A percentile compares a stretch with the other conserved stretches of the same genome.
Evolutionary conservation across 2,113 vertebrate species (phyloP).

Genomic region (Muntiacus muntjak): DNA sequence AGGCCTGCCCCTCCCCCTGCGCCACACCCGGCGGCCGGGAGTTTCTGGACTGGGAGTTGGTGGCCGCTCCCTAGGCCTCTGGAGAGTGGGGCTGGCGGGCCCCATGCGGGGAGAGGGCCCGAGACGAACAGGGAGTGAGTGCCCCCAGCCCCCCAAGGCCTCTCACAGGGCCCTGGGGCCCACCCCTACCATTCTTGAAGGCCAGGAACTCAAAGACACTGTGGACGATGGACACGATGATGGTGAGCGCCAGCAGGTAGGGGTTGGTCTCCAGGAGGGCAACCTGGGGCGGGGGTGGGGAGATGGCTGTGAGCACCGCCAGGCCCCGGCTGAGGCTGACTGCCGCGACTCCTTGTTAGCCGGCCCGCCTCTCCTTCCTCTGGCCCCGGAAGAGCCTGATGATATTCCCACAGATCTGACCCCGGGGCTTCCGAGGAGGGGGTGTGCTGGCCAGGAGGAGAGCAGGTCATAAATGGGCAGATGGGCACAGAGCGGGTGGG

Average conservation of each 20-base stretch:
- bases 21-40: not conserved
- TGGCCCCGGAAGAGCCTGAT: not conserved
- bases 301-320: not conserved
- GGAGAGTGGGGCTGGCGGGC: not conserved
- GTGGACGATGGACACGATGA: conserved; percentile 94
- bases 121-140: not conserved
- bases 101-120: no score
- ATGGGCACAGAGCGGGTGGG: accelerated
- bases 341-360: accelerated
- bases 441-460: not conserved
- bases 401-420: not conserved
- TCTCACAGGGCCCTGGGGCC: not conserved
- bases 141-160: not conserved
- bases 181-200: conserved; percentile 92
- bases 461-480: not conserved
- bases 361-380: not conserved
- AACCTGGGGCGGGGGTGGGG: conserved; percentile 19
- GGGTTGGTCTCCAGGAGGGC: conserved; percentile 96
- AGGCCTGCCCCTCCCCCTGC: not conserved
- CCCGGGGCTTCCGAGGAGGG: not conserved
- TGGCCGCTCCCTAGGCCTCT: not conserved
- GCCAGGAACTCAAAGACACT: conserved; percentile 97
- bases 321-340: accelerated
- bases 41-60: not conserved
- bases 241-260: conserved; percentile 92